Evolutionary conservation across 1,140 invertebrate genomes (phyloP), one percentile per base, ranked within the genome.

Genomic region (Drosophila grimshawi): DNA sequence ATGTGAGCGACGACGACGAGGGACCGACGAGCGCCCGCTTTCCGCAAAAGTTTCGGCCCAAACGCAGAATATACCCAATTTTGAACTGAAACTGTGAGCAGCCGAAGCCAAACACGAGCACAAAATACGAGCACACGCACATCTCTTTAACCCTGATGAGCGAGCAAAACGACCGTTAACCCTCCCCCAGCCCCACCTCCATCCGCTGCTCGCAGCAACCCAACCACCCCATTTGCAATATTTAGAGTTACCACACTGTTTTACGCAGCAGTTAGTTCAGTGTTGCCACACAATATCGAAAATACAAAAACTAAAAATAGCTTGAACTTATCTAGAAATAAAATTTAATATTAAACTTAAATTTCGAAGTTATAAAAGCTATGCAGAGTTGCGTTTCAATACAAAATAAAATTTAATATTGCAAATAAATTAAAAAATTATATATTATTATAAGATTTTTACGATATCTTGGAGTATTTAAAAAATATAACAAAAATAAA

Each of bases 21-120:
- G 19, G 19, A 19, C 19, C 19, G 19, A 30, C 65, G 52, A 57
- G 61, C 59, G 52, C 32, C 59, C 63, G 67, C 63, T 69, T 64
- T 76, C 60, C 64, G 60, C 78, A 49, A 74, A 78, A 72, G 66
- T 79, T 71, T 81, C 71, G 57, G 82, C 78, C 83, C 69, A 19
- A 45, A 71, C 69, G 63, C 81, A 71, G 71, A 85, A 68, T 85
- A 85, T 78, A 68, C 52, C 61, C 53, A 85, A 80, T 85, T 73
- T 65, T 53, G 19, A 19, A 19, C 19, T 19, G 19, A 19, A 85
- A 85, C 81, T 85, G 57, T 19, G 19, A 19, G 19, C 19, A 83
- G 73, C 51, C 64, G 30, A 81, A 85, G 53, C 69, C 75, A n/a
- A 43, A 43, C 4, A 43, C 10, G 10, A 71, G 56, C 53, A 60